Conservation (phyloP, 2,797 vertebrate genomes). For the Pempheris klunzingeri region DNA sequence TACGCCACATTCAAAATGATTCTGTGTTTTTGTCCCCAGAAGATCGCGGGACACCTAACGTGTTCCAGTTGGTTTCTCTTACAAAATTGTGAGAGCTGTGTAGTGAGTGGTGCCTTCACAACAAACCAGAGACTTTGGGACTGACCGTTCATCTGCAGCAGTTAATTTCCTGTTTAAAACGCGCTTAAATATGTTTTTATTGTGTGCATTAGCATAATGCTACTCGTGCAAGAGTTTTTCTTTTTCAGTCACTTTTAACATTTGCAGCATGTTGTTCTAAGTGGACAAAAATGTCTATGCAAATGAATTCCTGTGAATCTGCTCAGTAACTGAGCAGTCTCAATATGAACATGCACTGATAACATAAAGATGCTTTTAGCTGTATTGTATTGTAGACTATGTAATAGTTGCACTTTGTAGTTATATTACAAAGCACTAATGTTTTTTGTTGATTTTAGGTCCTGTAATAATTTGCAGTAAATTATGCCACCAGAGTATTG, state of each 20-base stretch:
- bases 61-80: constrained; percentile 42
- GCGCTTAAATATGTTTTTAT: constrained; percentile 49
- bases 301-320: constrained; percentile 49
- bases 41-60: constrained; percentile 34
- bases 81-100: constrained; percentile 32
- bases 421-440: constrained; percentile 55
- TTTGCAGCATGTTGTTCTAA: constrained; percentile 42
- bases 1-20: constrained; percentile 22
- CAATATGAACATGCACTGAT: constrained; percentile 41
- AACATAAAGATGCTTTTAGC: constrained; percentile 40
- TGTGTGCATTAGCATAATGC: constrained; percentile 30
- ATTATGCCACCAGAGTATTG: constrained; percentile 41
- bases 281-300: constrained; percentile 22
- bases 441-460: constrained; percentile 44
- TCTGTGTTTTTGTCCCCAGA: constrained; percentile 37
- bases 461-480: constrained; percentile 38
- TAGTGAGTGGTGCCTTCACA: constrained; percentile 74
- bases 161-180: constrained; percentile 51
- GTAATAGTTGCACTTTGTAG: constrained; percentile 57
- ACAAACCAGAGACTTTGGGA: constrained; percentile 52
- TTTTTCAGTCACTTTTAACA: constrained; percentile 33
- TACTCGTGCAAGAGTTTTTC: constrained; percentile 29
- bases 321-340: constrained; percentile 41
- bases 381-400: constrained; percentile 38
- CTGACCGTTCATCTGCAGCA: constrained; percentile 39